phyloP scores from a whole-genome alignment of 37 sponge, comb jelly and placozoan species.

The Spongia lamella region DNA sequence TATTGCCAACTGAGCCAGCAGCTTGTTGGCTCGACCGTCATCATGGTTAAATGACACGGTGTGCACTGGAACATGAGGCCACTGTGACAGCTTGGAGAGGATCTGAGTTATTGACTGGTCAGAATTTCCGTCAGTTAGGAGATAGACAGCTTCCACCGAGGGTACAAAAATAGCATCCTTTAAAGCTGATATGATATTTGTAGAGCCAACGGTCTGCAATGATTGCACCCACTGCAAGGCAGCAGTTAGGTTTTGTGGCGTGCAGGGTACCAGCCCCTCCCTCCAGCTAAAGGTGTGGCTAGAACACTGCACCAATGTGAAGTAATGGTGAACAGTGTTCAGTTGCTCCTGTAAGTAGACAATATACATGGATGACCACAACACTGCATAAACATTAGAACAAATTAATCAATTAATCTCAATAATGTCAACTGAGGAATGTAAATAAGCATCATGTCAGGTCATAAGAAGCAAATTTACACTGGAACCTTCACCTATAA shows the following conservation, averaged over 20 bases:
- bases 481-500: too few species aligned
- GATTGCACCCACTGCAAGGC: slow-evolving; percentile 74
- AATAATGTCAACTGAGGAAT: too few species aligned
- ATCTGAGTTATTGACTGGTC: slow-evolving; percentile 61
- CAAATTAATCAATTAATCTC: background rate
- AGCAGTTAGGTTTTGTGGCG: slow-evolving; percentile 46
- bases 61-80: slow-evolving; percentile 70
- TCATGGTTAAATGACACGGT: slow-evolving; percentile 93
- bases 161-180: slow-evolving; percentile 35
- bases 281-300: slow-evolving; percentile 58
- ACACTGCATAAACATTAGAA: slow-evolving; percentile 1
- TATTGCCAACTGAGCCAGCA: slow-evolving; percentile 74
- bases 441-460: too few species aligned
- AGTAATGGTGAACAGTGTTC: slow-evolving; percentile 5
- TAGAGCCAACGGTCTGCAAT: slow-evolving; percentile 68
- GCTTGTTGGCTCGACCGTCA: slow-evolving; percentile 75
- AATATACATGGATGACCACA: background rate
- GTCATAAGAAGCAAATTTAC: too few species aligned
- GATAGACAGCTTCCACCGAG: slow-evolving; percentile 76
- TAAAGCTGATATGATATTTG: slow-evolving; percentile 77
- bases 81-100: slow-evolving; percentile 58
- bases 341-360: slow-evolving; percentile 34
- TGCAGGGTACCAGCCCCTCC: slow-evolving; percentile 55
- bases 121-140: slow-evolving; percentile 86
- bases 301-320: slow-evolving; percentile 62